phyloP scores from a whole-genome alignment of 1,140 invertebrate genomes.

The Bradynema listronoti region DNA sequence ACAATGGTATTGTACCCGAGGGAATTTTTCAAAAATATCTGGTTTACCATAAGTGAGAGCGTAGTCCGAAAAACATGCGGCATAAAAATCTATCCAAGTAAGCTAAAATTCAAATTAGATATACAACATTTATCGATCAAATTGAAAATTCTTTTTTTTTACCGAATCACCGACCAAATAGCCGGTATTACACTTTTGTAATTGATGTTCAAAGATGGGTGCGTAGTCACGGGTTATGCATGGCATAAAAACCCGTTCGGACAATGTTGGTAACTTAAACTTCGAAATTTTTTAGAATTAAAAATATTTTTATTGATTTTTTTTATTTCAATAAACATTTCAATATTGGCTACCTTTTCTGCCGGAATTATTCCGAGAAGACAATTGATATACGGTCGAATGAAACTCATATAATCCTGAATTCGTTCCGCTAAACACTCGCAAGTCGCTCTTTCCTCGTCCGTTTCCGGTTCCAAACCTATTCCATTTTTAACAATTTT shows the following conservation, averaged over 20 bases:
- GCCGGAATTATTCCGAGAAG: conserved; percentile 32
- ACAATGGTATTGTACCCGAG: conserved; percentile 31
- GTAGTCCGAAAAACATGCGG: conserved; percentile 31
- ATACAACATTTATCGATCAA: conserved; percentile 1
- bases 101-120: conserved; percentile 16
- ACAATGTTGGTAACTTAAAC: conserved; percentile 30
- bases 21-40: conserved; percentile 34
- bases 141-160: conserved; percentile 1
- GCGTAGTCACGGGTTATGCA: conserved; percentile 32
- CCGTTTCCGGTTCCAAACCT: conserved; percentile 32
- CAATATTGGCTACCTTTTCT: conserved; percentile 22
- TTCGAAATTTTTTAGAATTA: neutral
- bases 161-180: conserved; percentile 40
- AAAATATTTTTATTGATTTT: conserved; percentile 9
- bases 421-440: conserved; percentile 35
- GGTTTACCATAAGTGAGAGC: conserved; percentile 29
- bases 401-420: conserved; percentile 27
- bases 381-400: conserved; percentile 43
- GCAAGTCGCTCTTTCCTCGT: conserved; percentile 39
- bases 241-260: conserved; percentile 29
- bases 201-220: conserved; percentile 36
- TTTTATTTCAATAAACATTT: conserved; percentile 2
- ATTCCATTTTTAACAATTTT: conserved; percentile 1
- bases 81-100: conserved; percentile 42
- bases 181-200: conserved; percentile 37